phyloP scores from a whole-genome alignment of 2,888 invertebrate species.

The Protonemura montana region DNA sequence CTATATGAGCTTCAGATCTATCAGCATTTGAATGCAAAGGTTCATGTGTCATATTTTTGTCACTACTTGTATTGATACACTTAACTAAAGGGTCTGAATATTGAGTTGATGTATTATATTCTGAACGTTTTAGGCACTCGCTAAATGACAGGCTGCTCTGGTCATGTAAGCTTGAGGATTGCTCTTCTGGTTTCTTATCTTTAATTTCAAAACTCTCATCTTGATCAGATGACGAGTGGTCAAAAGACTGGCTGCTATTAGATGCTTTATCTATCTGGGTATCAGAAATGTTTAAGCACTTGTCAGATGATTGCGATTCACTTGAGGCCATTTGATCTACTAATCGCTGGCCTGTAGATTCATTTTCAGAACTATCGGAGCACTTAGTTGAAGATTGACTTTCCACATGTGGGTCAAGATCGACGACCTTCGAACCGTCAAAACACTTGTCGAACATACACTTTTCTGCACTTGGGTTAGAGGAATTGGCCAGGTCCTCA shows the following conservation, averaged over 20 bases:
- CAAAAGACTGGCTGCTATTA: neutral
- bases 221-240: neutral
- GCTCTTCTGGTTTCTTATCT: neutral
- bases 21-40: neutral
- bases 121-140: neutral
- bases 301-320: neutral
- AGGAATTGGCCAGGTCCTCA: neutral
- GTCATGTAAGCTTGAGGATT: neutral
- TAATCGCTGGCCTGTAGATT: neutral
- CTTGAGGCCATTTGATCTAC: neutral
- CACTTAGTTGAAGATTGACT: neutral
- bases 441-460: neutral
- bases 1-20: neutral
- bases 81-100: neutral
- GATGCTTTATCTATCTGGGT: neutral
- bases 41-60: neutral
- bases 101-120: neutral
- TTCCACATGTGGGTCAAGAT: neutral
- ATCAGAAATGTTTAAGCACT: neutral
- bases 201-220: neutral
- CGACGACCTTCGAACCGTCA: neutral
- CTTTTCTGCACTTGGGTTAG: neutral
- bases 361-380: neutral
- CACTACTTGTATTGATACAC: neutral
- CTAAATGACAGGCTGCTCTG: neutral